These are phyloP conservation scores for Sternarchorhynchus goeldii DNA, from an alignment of 2,797 vertebrate species.

Conservation along the genomic window DNA sequence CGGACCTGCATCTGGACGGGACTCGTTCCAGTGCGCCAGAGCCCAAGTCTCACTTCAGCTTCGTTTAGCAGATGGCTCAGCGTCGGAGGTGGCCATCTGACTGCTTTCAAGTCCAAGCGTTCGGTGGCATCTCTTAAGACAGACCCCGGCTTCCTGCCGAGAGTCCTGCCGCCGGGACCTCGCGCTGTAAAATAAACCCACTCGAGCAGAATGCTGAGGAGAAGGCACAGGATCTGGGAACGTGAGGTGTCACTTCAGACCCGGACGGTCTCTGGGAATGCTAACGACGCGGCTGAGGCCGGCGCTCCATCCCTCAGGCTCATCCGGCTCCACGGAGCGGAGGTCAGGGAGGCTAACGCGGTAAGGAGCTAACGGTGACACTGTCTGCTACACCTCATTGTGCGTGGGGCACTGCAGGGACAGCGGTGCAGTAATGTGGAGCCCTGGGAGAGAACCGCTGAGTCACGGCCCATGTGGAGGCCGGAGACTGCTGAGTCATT, in stretches of 20 bases:
- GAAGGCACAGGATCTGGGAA: constrained; percentile 22
- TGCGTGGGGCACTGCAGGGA: constrained; percentile 1
- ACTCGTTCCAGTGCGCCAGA: background rate
- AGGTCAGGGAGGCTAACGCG: constrained; percentile 15
- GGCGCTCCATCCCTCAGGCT: constrained; percentile 12
- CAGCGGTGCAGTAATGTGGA: background rate
- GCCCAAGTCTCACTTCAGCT: background rate
- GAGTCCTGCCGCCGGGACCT: background rate
- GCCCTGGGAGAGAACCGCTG: constrained; percentile 3
- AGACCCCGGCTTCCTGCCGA: constrained; percentile 21
- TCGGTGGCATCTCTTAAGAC: constrained; percentile 36
- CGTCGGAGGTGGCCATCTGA: background rate
- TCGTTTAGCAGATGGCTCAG: constrained; percentile 2
- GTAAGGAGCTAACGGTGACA: constrained; percentile 30
- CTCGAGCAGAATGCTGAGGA: constrained; percentile 25
- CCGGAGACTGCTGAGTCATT: constrained; percentile 11
- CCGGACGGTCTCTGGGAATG: constrained; percentile 21
- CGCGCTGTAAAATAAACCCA: constrained; percentile 36
- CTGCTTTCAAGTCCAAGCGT: constrained; percentile 39
- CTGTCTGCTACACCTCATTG: background rate
- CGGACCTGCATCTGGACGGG: no score
- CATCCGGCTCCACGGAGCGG: background rate
- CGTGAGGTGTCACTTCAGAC: constrained; percentile 43
- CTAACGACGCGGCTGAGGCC: constrained; percentile 11
- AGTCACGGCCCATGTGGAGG: background rate